Conservation (phyloP, 2,888 invertebrate genomes). For the Dysmachus trigonus region DNA sequence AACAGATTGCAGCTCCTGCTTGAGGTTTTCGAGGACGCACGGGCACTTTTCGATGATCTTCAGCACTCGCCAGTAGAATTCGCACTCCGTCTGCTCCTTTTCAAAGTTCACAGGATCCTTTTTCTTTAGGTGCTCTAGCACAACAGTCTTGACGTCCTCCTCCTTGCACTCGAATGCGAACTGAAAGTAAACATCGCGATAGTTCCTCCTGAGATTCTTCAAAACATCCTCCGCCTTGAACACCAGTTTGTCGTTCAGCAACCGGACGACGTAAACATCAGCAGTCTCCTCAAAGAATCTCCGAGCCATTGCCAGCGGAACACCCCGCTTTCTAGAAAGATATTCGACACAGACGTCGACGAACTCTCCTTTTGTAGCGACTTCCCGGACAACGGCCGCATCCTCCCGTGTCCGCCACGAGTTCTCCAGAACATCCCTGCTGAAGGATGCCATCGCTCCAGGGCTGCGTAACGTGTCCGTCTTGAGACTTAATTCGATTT, state of each 20-base stretch:
- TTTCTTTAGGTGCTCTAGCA: conserved; percentile 72
- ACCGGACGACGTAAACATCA: conserved; percentile 59
- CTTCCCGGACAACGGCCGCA: conserved; percentile 52
- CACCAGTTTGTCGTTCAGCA: conserved; percentile 60
- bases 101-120: conserved; percentile 61
- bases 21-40: conserved; percentile 40
- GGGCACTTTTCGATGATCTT: conserved; percentile 55
- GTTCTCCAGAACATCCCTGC: conserved; percentile 58
- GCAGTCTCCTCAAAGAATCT: conserved; percentile 61
- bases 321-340: conserved; percentile 55
- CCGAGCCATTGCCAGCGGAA: conserved; percentile 53
- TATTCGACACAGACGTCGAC: conserved; percentile 60
- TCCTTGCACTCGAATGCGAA: conserved; percentile 70
- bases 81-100: conserved; percentile 54
- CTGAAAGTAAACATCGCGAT: conserved; percentile 60
- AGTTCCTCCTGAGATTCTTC: conserved; percentile 59
- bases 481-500: not conserved
- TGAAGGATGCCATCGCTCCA: not conserved
- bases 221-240: conserved; percentile 60
- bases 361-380: conserved; percentile 63
- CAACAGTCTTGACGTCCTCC: conserved; percentile 71
- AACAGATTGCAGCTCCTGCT: conserved; percentile 54
- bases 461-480: not conserved
- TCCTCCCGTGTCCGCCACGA: conserved; percentile 61
- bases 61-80: conserved; percentile 59